Conservation (phyloP, 1,140 invertebrate genomes). For the Bombus turneri region DNA sequence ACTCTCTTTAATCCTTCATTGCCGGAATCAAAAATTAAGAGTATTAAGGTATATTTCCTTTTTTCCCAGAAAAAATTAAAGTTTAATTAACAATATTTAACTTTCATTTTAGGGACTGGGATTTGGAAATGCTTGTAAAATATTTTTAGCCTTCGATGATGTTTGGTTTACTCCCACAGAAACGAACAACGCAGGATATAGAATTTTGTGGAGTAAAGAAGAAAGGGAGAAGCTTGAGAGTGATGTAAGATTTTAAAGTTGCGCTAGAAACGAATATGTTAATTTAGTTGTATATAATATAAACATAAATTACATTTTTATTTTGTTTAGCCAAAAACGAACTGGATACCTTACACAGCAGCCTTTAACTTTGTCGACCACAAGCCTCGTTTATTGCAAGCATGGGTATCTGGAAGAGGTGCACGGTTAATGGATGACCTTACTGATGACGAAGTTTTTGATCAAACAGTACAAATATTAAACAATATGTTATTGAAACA, state of each 20-base stretch:
- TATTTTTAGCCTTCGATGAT: conserved; percentile 87
- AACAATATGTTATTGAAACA: conserved; percentile 77
- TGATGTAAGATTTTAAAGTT: conserved; percentile 35
- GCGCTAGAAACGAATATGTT: too few species aligned
- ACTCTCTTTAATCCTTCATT: conserved; percentile 78
- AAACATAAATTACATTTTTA: neutral
- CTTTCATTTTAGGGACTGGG: conserved; percentile 78
- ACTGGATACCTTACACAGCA: conserved; percentile 85
- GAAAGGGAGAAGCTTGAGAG: conserved; percentile 75
- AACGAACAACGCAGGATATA: conserved; percentile 72
- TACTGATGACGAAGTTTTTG: conserved; percentile 79
- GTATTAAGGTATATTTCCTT: conserved; percentile 70
- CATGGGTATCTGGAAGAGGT: conserved; percentile 83
- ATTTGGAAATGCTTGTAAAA: conserved; percentile 86
- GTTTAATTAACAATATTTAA: neutral
- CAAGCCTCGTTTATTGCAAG: conserved; percentile 86
- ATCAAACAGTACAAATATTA: conserved; percentile 77
- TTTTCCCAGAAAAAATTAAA: neutral
- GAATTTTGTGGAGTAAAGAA: conserved; percentile 82
- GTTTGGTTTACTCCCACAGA: conserved; percentile 84
- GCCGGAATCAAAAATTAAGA: conserved; percentile 69
- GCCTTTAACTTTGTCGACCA: conserved; percentile 85
- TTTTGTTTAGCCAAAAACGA: conserved; percentile 52
- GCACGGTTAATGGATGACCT: conserved; percentile 83
- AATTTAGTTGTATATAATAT: neutral